Evolutionary conservation across 2,888 invertebrate genomes (phyloP).

Genomic region (Leucophenga maculata): DNA sequence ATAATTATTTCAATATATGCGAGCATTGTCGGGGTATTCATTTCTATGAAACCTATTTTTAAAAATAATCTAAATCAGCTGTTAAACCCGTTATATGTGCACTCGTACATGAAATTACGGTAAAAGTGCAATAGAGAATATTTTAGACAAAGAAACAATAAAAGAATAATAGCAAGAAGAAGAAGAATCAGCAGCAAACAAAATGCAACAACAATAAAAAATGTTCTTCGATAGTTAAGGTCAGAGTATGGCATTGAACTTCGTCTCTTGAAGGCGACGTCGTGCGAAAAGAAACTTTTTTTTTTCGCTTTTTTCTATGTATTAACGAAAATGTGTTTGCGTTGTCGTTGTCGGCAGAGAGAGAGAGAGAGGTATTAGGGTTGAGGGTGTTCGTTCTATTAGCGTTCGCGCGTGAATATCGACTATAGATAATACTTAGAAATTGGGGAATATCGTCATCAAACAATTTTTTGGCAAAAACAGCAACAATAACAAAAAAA

Average conservation of each 20-base stretch:
- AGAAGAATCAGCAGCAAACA: background rate
- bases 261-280: background rate
- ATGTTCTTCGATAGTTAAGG: background rate
- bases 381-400: background rate
- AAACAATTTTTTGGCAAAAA: background rate
- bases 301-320: too few relatives aligned
- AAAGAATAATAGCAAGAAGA: background rate
- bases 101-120: background rate
- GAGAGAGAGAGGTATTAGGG: background rate
- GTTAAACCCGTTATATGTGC: background rate
- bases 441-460: background rate
- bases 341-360: background rate
- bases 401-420: too few relatives aligned
- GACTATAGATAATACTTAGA: too few relatives aligned
- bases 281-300: background rate
- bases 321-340: background rate
- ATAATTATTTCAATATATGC: too few relatives aligned
- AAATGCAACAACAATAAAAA: background rate
- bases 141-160: background rate
- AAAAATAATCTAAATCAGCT: too few relatives aligned
- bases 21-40: too few relatives aligned
- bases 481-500: background rate
- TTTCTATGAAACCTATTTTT: too few relatives aligned
- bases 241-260: conserved; percentile 23
- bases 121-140: background rate